phyloP scores from a whole-genome alignment of 2,888 invertebrate species.

The Drosophila anomelani region DNA sequence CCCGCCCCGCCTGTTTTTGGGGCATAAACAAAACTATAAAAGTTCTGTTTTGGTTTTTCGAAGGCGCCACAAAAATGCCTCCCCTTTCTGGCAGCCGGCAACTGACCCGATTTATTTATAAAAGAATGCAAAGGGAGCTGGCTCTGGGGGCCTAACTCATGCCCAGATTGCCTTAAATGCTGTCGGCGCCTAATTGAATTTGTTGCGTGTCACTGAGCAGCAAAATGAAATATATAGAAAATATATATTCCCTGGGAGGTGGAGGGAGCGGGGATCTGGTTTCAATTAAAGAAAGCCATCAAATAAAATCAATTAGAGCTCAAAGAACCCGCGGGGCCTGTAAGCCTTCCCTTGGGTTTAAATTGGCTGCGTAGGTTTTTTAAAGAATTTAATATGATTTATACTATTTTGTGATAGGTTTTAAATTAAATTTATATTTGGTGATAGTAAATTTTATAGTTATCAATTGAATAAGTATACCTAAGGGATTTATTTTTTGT shows the following conservation, averaged over 20 bases:
- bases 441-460: neutral
- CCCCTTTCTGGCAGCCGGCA: neutral
- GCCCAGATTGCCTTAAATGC: slow-evolving; percentile 34
- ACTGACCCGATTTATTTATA: slow-evolving; percentile 70
- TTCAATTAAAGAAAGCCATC: slow-evolving; percentile 22
- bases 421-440: too few species aligned
- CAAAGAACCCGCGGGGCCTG: neutral
- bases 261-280: neutral
- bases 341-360: neutral
- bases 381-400: too few species aligned
- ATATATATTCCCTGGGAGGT: neutral
- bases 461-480: too few species aligned
- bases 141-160: neutral
- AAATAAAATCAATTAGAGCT: slow-evolving; percentile 36
- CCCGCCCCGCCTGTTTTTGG: slow-evolving; percentile 44
- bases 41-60: slow-evolving; percentile 42
- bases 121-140: slow-evolving; percentile 27
- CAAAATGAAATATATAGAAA: slow-evolving; percentile 11
- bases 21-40: slow-evolving; percentile 75
- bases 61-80: slow-evolving; percentile 67
- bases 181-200: slow-evolving; percentile 71
- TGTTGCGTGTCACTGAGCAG: slow-evolving; percentile 69
- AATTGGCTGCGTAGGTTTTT: neutral
- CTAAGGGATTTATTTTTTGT: neutral
- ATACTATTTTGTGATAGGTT: too few species aligned